Conservation (phyloP, 23 tunicate genomes). For the Ciona savignyi region DNA sequence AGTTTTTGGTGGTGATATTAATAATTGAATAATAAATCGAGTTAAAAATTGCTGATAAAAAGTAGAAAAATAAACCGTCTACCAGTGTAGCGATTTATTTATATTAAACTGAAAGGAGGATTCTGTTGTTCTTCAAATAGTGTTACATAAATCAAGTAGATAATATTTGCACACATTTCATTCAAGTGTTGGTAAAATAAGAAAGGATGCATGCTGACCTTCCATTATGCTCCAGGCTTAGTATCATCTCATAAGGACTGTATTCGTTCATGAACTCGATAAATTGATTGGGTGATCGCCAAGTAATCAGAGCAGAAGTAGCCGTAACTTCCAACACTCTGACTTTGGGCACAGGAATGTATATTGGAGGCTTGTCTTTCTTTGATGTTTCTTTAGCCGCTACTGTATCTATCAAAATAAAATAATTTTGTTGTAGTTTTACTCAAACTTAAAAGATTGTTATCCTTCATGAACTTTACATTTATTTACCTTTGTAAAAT, state of each 20-base stretch:
- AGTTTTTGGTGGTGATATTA: no score
- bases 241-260: conserved; percentile 1
- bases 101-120: no score
- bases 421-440: no score
- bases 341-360: conserved; percentile 11
- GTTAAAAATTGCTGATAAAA: no score
- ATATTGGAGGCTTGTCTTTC: background rate
- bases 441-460: no score
- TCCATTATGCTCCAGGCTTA: conserved; percentile 23
- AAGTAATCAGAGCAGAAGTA: conserved; percentile 22
- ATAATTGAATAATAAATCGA: no score
- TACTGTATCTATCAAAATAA: no score
- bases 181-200: no score
- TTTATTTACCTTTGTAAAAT: background rate
- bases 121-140: no score
- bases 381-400: background rate
- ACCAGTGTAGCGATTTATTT: background rate
- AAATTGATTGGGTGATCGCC: conserved; percentile 3
- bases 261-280: background rate
- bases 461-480: background rate
- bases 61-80: background rate
- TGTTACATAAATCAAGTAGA: no score
- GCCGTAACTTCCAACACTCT: conserved; percentile 7
- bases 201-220: conserved; percentile 4
- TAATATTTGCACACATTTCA: no score